phyloP scores from a whole-genome alignment of 2,888 invertebrate genomes.

The Drosophila robusta region DNA sequence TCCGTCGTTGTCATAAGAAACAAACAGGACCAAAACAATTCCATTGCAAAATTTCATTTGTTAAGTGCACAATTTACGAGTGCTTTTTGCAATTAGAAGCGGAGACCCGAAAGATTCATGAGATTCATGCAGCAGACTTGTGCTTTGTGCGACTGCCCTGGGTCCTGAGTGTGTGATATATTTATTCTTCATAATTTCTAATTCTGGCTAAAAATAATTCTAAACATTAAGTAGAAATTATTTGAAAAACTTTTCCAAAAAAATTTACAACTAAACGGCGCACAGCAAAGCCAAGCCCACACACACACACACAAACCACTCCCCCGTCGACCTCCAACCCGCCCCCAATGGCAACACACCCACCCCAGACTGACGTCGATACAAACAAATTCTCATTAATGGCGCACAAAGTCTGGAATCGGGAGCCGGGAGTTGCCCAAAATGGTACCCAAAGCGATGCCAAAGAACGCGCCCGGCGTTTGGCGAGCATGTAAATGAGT shows the following conservation, averaged over 20 bases:
- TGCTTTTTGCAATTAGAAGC: slow-evolving; percentile 55
- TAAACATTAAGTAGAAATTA: slow-evolving; percentile 84
- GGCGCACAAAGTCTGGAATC: slow-evolving; percentile 54
- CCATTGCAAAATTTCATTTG: slow-evolving; percentile 57
- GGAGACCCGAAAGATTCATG: slow-evolving; percentile 38
- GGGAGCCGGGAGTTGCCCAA: slow-evolving; percentile 53
- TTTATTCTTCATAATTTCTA: slow-evolving; percentile 81
- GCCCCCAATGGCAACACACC: not conserved
- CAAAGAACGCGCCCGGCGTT: slow-evolving; percentile 49
- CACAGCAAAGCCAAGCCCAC: slow-evolving; percentile 29
- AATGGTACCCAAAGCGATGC: slow-evolving; percentile 63
- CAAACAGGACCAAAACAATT: slow-evolving; percentile 26
- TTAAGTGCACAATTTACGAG: slow-evolving; percentile 71
- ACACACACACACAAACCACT: not conserved
- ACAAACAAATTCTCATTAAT: slow-evolving; percentile 84
- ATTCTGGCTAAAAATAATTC: slow-evolving; percentile 81
- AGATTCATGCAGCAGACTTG: slow-evolving; percentile 45
- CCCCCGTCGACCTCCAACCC: not conserved
- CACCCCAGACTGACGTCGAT: slow-evolving; percentile 66
- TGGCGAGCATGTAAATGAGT: slow-evolving; percentile 79
- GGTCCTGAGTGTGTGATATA: slow-evolving; percentile 64
- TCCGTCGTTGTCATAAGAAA: slow-evolving; percentile 3
- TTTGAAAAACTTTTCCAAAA: slow-evolving; percentile 79
- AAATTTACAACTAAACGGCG: slow-evolving; percentile 77
- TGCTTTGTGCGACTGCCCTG: slow-evolving; percentile 20